Conservation (phyloP, 2,113 vertebrate genomes). For the Terrapene triunguis region DNA sequence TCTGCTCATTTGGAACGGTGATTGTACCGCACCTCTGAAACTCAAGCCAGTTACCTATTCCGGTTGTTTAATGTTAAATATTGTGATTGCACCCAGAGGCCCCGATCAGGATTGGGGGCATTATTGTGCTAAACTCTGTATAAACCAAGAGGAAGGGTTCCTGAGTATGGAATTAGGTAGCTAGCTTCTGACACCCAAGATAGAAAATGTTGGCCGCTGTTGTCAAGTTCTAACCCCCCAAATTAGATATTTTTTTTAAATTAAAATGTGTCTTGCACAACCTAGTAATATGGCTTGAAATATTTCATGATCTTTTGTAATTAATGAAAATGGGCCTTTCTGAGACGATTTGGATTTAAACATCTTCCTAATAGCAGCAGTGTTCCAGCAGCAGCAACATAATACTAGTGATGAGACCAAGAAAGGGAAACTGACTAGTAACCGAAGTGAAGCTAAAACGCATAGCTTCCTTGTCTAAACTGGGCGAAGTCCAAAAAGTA, state of each 20-base stretch:
- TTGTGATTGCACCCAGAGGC: not conserved
- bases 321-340: constrained; percentile 47
- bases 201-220: not conserved
- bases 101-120: fast-evolving
- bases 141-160: fast-evolving
- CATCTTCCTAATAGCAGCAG: constrained; percentile 45
- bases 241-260: constrained; percentile 51
- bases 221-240: constrained; percentile 17
- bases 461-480: constrained; percentile 18
- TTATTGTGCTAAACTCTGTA: fast-evolving
- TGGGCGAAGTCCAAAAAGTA: constrained; percentile 5
- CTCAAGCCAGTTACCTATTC: not conserved
- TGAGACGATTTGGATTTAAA: constrained; percentile 59
- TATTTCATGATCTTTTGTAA: constrained; percentile 67
- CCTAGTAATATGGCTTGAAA: constrained; percentile 32
- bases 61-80: fast-evolving
- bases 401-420: constrained; percentile 45
- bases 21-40: fast-evolving
- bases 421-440: constrained; percentile 44
- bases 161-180: not conserved
- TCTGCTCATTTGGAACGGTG: fast-evolving
- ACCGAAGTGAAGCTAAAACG: constrained; percentile 12
- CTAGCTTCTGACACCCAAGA: fast-evolving
- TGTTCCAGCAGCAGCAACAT: constrained; percentile 61
- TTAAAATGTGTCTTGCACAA: not conserved